Base-by-base conservation (phyloP, 2,888 invertebrate genomes). In the Holacanthella duospinosa region DNA sequence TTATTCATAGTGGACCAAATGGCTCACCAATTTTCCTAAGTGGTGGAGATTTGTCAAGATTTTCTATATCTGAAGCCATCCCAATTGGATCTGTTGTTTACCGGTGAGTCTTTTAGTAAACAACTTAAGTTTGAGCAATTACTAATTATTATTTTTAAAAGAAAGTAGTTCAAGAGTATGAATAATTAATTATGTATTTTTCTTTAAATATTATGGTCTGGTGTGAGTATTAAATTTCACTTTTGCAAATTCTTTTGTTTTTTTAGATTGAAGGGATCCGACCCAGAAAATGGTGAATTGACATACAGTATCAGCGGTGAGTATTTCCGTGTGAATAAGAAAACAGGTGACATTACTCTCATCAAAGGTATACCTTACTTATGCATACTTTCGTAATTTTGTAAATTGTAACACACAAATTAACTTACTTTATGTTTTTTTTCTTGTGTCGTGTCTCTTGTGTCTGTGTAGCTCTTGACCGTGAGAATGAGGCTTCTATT, bases 231-330 rank as follows among this genome's bases (percentile, higher is more conserved):
- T 12, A 6, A 36, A 36, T 36, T 36, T 36, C 36, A 36, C 36
- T 36, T 36, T 36, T 16, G 6, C 36, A 36, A 36, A 36, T 36
- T 36, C 16, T 36, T n/a, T n/a, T n/a, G 6, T 9, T 9, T 48
- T 48, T 21, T 57, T 44, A 60, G 71, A 59, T 61, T 71, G 59
- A 25, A 76, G 84, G 85, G 86, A 53, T 78, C 82, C 48, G 89
- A 89, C 75, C 89, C 88, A 1, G 89, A 89, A 75, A 85, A 85
- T 59, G 84, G 86, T 1, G 82, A 79, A 28, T 80, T 89, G 2
- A 82, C 84, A 66, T 89, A 88, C 75, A 88, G 88, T 55, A 88
- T 89, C 78, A 87, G 87, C 53, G 89, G 89, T 0, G 88, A 88
- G 75, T 84, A 86, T 74, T 86, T 89, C 75, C 85, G 85, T 16